Base-by-base conservation (phyloP, 2,797 vertebrate genomes). In the Sorex maritimensis region DNA sequence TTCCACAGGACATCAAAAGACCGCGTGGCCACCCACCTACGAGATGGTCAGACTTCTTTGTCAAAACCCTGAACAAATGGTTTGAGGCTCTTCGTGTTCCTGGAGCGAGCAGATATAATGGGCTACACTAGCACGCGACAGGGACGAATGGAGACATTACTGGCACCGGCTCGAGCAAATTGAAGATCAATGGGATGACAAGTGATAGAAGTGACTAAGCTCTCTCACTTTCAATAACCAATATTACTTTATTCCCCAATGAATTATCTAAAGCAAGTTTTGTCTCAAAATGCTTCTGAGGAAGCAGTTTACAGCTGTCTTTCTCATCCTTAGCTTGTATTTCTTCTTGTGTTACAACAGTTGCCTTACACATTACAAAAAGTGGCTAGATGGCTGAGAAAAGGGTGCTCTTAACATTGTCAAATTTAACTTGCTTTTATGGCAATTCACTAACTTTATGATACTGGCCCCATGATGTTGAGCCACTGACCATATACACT, bases 341-440 rank as follows among this genome's bases (percentile, higher is more conserved):
- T 68, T 92, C n/a, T 68, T 92, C 84, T 91, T 85, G 34, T 49
- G 4, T 81, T 90, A 95, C 28, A 88, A 85, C 19, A 95, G 79
- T 1, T 90, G 63, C 38, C 82, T 81, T 82, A 80, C 11, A 38
- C 49, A 83, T 78, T 88, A 71, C 65, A 88, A 86, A 61, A 0
- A 93, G 52, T 65, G 7, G 44, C 61, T 86, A 78, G 26, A 30
- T 17, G 69, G 23, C 81, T 87, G 49, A 82, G 72, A 84, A 69
- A 78, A 71, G 11, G 63, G 38, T 24, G 5, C 2, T n/a, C 46
- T 81, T 81, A 91, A 92, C 58, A 92, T 63, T 83, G 88, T 63
- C 58, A 95, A 79, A 88, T 67, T 92, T 52, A 52, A 78, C 67
- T 75, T 92, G 24, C 41, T 81, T 94, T 61, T 55, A 55, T 2